Evolutionary conservation across 2,113 vertebrate species (phyloP), one percentile per base, ranked within the genome.

Genomic region (Cettia cetti): DNA sequence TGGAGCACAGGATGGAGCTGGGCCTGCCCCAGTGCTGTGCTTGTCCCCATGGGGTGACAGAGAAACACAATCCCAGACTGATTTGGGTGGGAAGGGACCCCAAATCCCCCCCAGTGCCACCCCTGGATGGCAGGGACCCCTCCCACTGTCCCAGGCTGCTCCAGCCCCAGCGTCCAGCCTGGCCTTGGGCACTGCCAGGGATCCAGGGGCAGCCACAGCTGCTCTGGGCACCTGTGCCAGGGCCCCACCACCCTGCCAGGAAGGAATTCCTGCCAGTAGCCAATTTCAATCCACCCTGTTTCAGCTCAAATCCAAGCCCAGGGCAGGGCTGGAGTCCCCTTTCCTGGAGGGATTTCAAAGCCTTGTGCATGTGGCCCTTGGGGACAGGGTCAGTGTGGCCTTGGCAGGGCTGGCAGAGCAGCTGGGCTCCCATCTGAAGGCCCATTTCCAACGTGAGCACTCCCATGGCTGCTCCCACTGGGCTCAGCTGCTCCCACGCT

Each of bases 371-470:
- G 59, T 39, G 59, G 35, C 59, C 18, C 35, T 60, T 13, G 59
- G 59, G 59, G 59, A 61, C 59, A 39, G 1, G 35, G 35, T 19
- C 35, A 19, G 59, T 5, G 81, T 83, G 81, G n/a, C 49, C 49
- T 7, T 14, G 68, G 39, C 49, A 28, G n/a, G 11, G 49, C 59
- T 84, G 59, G 40, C 13, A 0, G 7, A 7, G 9, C 11, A 13
- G 39, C 0, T 45, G 68, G 17, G 1, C 57, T 27, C 33, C 28
- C 49, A 11, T 19, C 15, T 33, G 59, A 21, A 18, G 50, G 59
- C 17, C 6, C 28, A 28, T 47, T 74, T 28, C 49, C 69, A 39
- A 2, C 2, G 0, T 6, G 3, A 6, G 3, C 28, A 21, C 9
- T 27, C 18, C 80, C 49, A 7, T 15, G 49, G 2, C 2, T 19